A percentile compares a stretch with the other conserved stretches of the same genome.
These are phyloP conservation scores for Thymelicus lineola DNA, from an alignment of 2,888 invertebrate species.

Conservation along the genomic window DNA sequence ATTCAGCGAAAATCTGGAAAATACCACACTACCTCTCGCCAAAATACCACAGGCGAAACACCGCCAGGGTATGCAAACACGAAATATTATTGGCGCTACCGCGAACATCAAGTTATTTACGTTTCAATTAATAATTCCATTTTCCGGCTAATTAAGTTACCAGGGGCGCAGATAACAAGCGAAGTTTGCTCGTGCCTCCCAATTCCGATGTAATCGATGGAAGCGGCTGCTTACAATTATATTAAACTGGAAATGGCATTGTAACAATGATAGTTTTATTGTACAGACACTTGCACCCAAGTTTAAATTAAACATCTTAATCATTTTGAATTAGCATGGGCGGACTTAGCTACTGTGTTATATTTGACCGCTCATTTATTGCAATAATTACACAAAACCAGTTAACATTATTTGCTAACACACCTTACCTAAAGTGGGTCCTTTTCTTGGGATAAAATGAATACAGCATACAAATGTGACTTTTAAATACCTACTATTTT, in stretches of 20 bases:
- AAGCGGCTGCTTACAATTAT: not conserved
- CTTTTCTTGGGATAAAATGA: too few species aligned
- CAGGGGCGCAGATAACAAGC: not conserved
- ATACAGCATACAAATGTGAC: too few species aligned
- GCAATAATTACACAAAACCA: too few species aligned
- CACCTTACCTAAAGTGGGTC: too few species aligned
- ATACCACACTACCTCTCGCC: not conserved
- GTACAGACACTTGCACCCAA: too few species aligned
- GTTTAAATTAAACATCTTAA: too few species aligned
- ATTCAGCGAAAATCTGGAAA: not conserved
- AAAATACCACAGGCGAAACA: not conserved
- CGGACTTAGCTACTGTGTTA: too few species aligned
- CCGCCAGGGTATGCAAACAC: slow-evolving; percentile 1
- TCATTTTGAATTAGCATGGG: too few species aligned
- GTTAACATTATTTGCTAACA: too few species aligned
- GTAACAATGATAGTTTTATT: slow-evolving; percentile 4
- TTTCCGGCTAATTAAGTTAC: slow-evolving; percentile 26
- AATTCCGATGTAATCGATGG: slow-evolving; percentile 3
- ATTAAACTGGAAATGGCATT: not conserved
- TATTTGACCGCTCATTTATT: too few species aligned
- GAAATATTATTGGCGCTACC: slow-evolving; percentile 16
- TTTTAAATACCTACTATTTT: too few species aligned
- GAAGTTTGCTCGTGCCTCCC: not conserved
- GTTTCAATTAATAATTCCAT: slow-evolving; percentile 32
- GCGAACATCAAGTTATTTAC: slow-evolving; percentile 21